These are phyloP conservation scores for Ibidorhyncha struthersii DNA, from an alignment of 2,113 vertebrate genomes.

Conservation along the genomic window DNA sequence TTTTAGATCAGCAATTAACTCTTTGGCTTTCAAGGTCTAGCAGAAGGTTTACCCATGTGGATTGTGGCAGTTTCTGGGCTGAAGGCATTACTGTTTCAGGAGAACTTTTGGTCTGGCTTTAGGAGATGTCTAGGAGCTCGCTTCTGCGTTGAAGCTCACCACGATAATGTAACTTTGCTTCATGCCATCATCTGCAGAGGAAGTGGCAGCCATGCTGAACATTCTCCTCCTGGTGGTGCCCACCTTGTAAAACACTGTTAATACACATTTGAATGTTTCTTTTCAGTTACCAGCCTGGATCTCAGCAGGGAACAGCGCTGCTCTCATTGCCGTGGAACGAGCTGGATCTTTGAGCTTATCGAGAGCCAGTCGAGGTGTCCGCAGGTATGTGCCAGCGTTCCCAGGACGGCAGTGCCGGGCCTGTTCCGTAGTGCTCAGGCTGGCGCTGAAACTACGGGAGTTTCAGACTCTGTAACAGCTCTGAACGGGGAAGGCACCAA, in stretches of 20 bases:
- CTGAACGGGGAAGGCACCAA: background rate
- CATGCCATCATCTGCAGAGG: background rate
- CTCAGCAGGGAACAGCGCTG: background rate
- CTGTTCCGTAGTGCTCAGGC: background rate
- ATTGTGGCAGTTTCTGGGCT: background rate
- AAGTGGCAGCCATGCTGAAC: background rate
- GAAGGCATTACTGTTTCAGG: background rate
- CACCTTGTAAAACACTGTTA: background rate
- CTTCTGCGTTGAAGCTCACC: background rate
- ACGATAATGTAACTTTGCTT: background rate
- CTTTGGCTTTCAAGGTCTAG: background rate
- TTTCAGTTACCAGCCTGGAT: background rate
- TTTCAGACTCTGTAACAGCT: background rate
- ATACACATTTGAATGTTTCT: background rate
- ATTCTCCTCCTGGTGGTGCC: background rate
- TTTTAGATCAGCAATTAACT: background rate
- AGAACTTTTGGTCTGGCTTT: background rate
- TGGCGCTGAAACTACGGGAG: background rate
- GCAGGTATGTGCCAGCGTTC: background rate
- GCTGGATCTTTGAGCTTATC: background rate
- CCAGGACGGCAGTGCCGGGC: background rate
- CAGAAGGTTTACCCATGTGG: background rate
- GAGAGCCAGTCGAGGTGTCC: background rate
- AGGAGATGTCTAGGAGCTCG: background rate
- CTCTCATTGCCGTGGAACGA: background rate